Conservation (phyloP, 2,113 vertebrate species). For the Mystacornis crossleyi region DNA sequence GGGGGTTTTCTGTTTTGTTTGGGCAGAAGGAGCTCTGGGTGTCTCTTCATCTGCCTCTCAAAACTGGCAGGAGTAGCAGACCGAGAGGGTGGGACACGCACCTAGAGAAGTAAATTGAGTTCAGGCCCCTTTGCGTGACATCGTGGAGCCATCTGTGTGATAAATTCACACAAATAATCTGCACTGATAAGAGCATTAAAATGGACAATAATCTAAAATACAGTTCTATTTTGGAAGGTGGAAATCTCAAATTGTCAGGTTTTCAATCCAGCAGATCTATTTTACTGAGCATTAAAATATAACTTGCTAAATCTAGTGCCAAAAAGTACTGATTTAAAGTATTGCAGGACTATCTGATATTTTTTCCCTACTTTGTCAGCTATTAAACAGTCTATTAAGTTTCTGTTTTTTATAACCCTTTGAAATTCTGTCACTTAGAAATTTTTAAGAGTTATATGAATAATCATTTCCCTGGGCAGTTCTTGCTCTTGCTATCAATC, state of each 20-base stretch:
- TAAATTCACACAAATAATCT: conserved; percentile 5
- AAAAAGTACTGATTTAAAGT: not conserved
- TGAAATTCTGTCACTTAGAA: not conserved
- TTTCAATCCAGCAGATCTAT: conserved; percentile 5
- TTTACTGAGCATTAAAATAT: not conserved
- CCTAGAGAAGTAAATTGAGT: not conserved
- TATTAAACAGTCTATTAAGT: not conserved
- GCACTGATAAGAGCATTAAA: conserved; percentile 5
- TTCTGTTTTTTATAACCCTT: not conserved
- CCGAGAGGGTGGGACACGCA: not conserved
- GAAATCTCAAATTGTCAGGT: not conserved
- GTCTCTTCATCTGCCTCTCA: not conserved
- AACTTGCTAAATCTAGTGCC: not conserved
- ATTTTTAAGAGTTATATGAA: not conserved
- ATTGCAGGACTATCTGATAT: not conserved
- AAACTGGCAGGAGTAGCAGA: not conserved
- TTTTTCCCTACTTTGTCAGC: not conserved
- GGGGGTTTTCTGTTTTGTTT: not conserved
- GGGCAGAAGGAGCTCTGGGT: not conserved
- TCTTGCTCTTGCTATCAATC: not conserved
- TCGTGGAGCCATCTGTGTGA: not conserved
- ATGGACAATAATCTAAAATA: not conserved
- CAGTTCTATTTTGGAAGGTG: not conserved
- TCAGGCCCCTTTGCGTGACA: not conserved
- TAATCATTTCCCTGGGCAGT: not conserved